Evolutionary conservation across 2,888 invertebrate genomes (phyloP).

Genomic region (Brachyptera risi): DNA sequence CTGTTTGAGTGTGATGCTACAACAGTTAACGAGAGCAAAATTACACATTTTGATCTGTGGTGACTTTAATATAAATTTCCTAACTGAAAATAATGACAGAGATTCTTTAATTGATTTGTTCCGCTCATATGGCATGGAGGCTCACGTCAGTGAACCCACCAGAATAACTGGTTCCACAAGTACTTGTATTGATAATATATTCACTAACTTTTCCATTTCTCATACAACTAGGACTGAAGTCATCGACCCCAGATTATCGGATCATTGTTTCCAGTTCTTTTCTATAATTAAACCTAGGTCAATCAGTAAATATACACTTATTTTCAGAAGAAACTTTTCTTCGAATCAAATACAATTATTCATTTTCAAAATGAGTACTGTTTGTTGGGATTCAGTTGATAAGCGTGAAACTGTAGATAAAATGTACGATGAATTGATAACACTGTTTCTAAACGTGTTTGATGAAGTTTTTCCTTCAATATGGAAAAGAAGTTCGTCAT

Average conservation of each 20-base stretch:
- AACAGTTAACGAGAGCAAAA: background rate
- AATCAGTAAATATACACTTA: background rate
- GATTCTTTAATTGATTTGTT: background rate
- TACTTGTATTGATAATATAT: background rate
- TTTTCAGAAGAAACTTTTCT: too few relatives aligned
- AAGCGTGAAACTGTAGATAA: background rate
- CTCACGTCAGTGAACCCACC: background rate
- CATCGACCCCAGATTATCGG: background rate
- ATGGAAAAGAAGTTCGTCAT: too few relatives aligned
- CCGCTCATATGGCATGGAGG: background rate
- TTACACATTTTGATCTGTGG: background rate
- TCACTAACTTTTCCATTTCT: too few relatives aligned
- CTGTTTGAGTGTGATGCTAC: background rate
- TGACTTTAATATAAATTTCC: background rate
- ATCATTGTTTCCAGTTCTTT: background rate
- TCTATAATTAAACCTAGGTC: background rate
- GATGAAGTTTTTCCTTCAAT: too few relatives aligned
- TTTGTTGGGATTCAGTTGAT: background rate
- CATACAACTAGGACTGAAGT: background rate
- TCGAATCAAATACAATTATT: background rate
- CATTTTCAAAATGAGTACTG: background rate
- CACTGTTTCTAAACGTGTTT: too few relatives aligned
- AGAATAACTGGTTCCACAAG: background rate
- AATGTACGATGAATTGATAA: background rate
- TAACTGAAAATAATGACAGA: background rate